Conservation (phyloP, 64 coral and sea anemone genomes). For the Pocillopora damicornis region DNA sequence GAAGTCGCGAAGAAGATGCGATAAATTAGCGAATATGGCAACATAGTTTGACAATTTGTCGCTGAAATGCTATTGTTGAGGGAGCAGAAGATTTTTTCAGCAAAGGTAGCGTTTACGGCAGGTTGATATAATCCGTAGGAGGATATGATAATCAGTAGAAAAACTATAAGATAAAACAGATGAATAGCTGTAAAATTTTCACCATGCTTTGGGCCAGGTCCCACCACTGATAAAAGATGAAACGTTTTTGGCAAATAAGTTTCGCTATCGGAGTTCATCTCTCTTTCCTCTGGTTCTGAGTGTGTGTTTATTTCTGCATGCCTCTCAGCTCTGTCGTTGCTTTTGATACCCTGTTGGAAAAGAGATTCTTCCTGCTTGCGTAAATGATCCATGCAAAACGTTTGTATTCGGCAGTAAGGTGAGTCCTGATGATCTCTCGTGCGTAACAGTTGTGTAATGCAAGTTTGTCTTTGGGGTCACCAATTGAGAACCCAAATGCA, state of each 20-base stretch:
- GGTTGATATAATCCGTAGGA: constrained; percentile 49
- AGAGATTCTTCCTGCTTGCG: not conserved
- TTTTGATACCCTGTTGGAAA: not conserved
- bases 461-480: not conserved
- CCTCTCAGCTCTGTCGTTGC: not conserved
- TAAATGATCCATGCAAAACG: not conserved
- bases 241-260: not conserved
- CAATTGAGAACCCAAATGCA: constrained; percentile 18
- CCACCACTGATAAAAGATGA: constrained; percentile 21
- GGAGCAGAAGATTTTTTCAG: not conserved
- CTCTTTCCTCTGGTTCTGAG: not conserved
- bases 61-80: not conserved
- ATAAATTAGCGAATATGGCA: constrained; percentile 48
- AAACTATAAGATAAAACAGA: constrained; percentile 32
- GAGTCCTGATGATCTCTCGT: no score
- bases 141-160: not conserved
- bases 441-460: not conserved
- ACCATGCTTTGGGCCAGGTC: constrained; percentile 25
- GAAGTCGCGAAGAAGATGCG: constrained; percentile 56
- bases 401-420: not conserved
- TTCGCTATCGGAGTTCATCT: not conserved
- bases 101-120: not conserved
- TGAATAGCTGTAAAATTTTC: constrained; percentile 48
- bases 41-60: constrained; percentile 14
- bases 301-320: not conserved